phyloP scores from a whole-genome alignment of 2,797 vertebrate species.

The Lerista edwardsae region DNA sequence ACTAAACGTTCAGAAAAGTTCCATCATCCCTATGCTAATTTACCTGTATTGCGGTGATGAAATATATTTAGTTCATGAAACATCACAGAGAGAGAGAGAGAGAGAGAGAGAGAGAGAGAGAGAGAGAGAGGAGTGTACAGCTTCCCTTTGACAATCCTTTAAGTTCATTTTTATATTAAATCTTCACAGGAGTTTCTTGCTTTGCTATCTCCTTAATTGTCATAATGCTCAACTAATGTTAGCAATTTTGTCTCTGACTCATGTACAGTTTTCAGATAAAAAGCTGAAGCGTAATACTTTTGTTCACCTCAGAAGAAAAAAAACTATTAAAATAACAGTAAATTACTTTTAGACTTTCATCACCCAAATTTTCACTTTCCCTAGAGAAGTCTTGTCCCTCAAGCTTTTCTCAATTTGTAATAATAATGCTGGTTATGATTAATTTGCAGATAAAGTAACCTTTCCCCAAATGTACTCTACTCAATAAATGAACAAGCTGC shows the following conservation, averaged over 20 bases:
- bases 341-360: slow-evolving; percentile 60
- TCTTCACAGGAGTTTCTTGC: not conserved
- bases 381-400: not conserved
- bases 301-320: slow-evolving; percentile 57
- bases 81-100: too few relatives aligned
- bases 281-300: slow-evolving; percentile 62
- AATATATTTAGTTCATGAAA: not conserved
- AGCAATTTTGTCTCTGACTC: slow-evolving; percentile 68
- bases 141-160: not conserved
- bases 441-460: slow-evolving; percentile 65
- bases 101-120: not conserved
- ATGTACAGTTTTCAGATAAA: slow-evolving; percentile 58
- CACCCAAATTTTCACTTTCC: slow-evolving; percentile 35
- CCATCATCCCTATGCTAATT: not conserved
- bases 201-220: slow-evolving; percentile 61
- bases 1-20: not conserved
- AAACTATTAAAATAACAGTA: slow-evolving; percentile 61
- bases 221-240: slow-evolving; percentile 61
- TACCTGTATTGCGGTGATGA: not conserved
- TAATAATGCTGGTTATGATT: slow-evolving; percentile 61
- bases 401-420: slow-evolving; percentile 49
- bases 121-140: not conserved
- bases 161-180: not conserved
- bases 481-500: slow-evolving; percentile 69
- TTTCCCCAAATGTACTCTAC: slow-evolving; percentile 60